Base-by-base conservation (phyloP, 1,140 invertebrate species). In the Marisa cornuarietis region DNA sequence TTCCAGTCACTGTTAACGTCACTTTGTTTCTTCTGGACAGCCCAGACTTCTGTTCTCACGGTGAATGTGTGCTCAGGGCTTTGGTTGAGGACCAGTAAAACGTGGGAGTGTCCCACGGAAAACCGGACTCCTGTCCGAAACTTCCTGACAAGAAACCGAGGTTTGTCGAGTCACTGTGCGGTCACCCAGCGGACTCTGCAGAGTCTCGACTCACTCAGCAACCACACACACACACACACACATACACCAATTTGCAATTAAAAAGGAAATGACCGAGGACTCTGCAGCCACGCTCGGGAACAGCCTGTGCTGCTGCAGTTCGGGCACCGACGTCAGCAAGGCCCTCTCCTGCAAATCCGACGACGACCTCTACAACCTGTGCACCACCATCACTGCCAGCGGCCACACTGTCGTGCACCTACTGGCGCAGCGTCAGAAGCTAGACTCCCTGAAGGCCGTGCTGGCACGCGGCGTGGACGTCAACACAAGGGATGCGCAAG, bases 401-500 rank as follows among this genome's bases (percentile, higher is more conserved):
- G 86, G 86, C 54, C 84, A 83, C 24, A 88, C 87, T 3, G 79
- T 82, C 9, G 72, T 88, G 20, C 87, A 88, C 78, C 71, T 81
- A 20, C 79, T 86, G 52, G 83, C 83, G 52, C 82, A 85, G 74
- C 80, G 81, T 65, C 83, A 84, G 58, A 86, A 86, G 54, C 65
- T 84, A 18, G 72, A 84, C 75, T 62, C 86, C 22, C 79, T 88
- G 22, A 66, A 71, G 22, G 62, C 63, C 11, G 61, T 83, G 42
- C 71, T 88, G 20, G 81, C 86, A 65, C 79, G 80, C 14, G 83
- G 83, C 16, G 83, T 85, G 4, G 83, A 85, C 66, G 80, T 87
- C 13, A 83, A 86, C 71, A 68, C 26, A 6, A 11, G n/a, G 1
- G 65, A 24, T 10, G 65, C 65, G 11, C 65, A 68, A 42, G 76